Evolutionary conservation across 2,888 invertebrate genomes (phyloP).

Genomic region (Prenolepis imparis): DNA sequence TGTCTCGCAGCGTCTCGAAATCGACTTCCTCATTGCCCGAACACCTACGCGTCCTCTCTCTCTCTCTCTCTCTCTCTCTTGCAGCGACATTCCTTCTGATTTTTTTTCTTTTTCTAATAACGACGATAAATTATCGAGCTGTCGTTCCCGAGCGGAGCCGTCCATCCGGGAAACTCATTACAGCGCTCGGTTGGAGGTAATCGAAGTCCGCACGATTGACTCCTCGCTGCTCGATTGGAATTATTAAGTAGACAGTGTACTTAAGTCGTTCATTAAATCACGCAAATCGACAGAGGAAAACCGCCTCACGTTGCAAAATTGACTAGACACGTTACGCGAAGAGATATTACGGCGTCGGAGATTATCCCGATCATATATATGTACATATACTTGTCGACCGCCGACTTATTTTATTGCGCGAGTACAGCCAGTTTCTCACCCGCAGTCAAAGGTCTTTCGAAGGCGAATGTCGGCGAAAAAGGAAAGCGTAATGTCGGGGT

Average conservation of each 20-base stretch:
- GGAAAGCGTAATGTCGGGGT: background rate
- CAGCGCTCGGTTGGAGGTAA: constrained; percentile 28
- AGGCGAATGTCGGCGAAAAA: background rate
- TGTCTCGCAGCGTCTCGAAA: background rate
- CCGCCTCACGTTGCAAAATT: constrained; percentile 6
- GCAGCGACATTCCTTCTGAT: constrained; percentile 30
- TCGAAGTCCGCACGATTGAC: constrained; percentile 45
- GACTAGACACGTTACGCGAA: background rate
- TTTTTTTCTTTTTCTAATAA: background rate
- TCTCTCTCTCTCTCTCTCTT: background rate
- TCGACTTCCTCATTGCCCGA: constrained; percentile 42
- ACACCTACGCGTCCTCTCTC: constrained; percentile 31
- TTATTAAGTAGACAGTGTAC: constrained; percentile 25
- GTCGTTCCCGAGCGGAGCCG: background rate
- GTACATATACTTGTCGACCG: background rate
- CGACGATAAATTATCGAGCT: constrained; percentile 31
- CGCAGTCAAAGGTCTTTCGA: constrained; percentile 10
- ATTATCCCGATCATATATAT: background rate
- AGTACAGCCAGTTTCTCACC: constrained; percentile 18
- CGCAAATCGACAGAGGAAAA: constrained; percentile 24
- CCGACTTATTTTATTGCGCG: constrained; percentile 20
- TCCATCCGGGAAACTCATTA: constrained; percentile 45
- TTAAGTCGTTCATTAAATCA: constrained; percentile 39
- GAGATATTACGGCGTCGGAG: background rate
- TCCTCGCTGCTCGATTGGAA: constrained; percentile 33